Evolutionary conservation across 2,113 vertebrate genomes (phyloP), one percentile per base, ranked within the genome.

Genomic region (Nannospalax galili): DNA sequence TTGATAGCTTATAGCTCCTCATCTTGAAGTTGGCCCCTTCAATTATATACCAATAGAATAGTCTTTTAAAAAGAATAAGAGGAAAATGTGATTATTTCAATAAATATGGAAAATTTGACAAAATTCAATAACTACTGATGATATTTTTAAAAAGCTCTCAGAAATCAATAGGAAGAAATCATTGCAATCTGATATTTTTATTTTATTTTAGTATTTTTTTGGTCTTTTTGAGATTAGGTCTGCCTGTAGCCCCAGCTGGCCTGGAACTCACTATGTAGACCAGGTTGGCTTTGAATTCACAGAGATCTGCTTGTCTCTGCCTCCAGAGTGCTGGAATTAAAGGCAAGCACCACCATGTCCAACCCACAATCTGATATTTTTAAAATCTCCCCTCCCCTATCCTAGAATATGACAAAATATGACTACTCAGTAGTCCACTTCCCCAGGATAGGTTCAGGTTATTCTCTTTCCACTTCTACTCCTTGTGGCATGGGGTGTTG

Each of bases 101-200:
- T 62, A 91, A 15, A 81, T 48, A 88, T 0, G 92, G 42, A 20
- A 81, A 82, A 93, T 65, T 84, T 86, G 45, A 85, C 16, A 88
- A 95, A 88, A 95, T 42, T 80, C 17, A 74, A 42, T 56, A 74
- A 62, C 5, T 90, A 77, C 24, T 92, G 12, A 88, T 69, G 52
- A 90, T 62, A 52, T 52, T 79, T 75, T 73, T 42, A 26, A 72
- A 90, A 91, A 79, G 78, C 42, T 62, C 45, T 84, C 22, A 81
- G 88, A 84, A 78, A 60, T 37, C 70, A 96, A 87, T 92, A 85
- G 65, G 75, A 88, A 26, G 22, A 75, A 95, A 88, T 56, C 7
- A 7, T 5, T n/a, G 84, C n/a, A 58, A 74, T 80, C 22, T 85
- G 6, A 91, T 82, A n/a, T 45, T 67, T 67, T 14, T 88, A 78